A percentile compares a stretch with the other conserved stretches of the same genome.
These are phyloP conservation scores for Galerucella pusilla DNA, from an alignment of 2,888 invertebrate species.

Conservation along the genomic window DNA sequence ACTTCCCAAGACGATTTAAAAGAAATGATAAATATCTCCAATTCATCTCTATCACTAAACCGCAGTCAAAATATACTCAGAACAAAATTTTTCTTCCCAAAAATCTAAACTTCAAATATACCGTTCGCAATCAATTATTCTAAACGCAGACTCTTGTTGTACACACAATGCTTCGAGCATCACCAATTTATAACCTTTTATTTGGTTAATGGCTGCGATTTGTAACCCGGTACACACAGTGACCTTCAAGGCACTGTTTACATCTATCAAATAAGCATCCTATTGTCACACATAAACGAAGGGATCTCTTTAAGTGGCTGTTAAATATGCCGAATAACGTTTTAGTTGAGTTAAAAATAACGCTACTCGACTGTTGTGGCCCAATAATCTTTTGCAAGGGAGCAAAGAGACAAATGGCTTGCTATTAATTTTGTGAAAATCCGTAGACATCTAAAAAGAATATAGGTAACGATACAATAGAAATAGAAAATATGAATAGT, in stretches of 20 bases:
- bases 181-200: slow-evolving; percentile 65
- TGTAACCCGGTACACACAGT: slow-evolving; percentile 57
- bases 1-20: slow-evolving; percentile 29
- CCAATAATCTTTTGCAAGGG: slow-evolving; percentile 54
- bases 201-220: slow-evolving; percentile 62
- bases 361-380: slow-evolving; percentile 52
- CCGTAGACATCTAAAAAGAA: slow-evolving; percentile 31
- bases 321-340: slow-evolving; percentile 55
- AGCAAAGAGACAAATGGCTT: slow-evolving; percentile 60
- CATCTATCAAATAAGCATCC: slow-evolving; percentile 53
- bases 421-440: slow-evolving; percentile 58
- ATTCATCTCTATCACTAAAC: slow-evolving; percentile 33
- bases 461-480: slow-evolving; percentile 12
- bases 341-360: slow-evolving; percentile 61
- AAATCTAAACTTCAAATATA: slow-evolving; percentile 41
- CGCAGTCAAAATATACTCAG: slow-evolving; percentile 39
- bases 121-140: slow-evolving; percentile 58
- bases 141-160: slow-evolving; percentile 43
- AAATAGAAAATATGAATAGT: not conserved
- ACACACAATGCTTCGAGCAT: slow-evolving; percentile 57
- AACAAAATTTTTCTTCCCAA: slow-evolving; percentile 33
- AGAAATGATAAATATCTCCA: slow-evolving; percentile 26
- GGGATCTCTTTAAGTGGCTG: slow-evolving; percentile 45
- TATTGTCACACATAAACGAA: slow-evolving; percentile 51
- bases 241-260: slow-evolving; percentile 56